Evolutionary conservation across 2,113 vertebrate species (phyloP).

Genomic region (Mustelus asterias): DNA sequence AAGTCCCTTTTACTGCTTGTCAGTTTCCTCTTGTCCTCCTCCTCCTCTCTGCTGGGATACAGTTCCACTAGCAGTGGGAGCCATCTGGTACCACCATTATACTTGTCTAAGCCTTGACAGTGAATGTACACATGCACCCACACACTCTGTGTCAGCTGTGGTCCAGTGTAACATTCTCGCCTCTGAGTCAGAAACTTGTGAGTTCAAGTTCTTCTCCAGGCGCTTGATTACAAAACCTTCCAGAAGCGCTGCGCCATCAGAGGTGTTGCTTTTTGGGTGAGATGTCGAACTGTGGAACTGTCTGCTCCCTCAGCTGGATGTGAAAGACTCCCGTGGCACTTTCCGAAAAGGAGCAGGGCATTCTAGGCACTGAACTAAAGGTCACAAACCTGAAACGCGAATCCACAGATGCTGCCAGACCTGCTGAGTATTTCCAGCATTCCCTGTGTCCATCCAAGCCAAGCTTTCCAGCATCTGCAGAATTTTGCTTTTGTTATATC

Average conservation of each 20-base stretch:
- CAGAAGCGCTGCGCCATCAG: not conserved
- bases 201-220: not conserved
- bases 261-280: not conserved
- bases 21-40: not conserved
- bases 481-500: too few species aligned
- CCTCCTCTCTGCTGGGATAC: not conserved
- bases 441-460: too few species aligned
- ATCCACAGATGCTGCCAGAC: too few species aligned
- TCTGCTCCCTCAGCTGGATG: not conserved
- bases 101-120: not conserved
- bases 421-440: too few species aligned
- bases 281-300: not conserved
- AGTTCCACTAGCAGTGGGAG: not conserved
- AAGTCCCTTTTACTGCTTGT: not conserved
- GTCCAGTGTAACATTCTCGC: not conserved
- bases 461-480: too few species aligned
- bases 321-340: not conserved
- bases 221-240: not conserved
- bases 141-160: not conserved
- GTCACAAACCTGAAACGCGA: too few species aligned
- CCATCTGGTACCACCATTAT: not conserved
- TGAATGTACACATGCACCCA: not conserved
- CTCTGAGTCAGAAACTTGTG: not conserved
- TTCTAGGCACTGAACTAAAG: too few species aligned
- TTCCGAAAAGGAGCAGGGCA: not conserved